Conservation (phyloP, 1,140 invertebrate genomes). For the Caenorhabditis briggsae region DNA sequence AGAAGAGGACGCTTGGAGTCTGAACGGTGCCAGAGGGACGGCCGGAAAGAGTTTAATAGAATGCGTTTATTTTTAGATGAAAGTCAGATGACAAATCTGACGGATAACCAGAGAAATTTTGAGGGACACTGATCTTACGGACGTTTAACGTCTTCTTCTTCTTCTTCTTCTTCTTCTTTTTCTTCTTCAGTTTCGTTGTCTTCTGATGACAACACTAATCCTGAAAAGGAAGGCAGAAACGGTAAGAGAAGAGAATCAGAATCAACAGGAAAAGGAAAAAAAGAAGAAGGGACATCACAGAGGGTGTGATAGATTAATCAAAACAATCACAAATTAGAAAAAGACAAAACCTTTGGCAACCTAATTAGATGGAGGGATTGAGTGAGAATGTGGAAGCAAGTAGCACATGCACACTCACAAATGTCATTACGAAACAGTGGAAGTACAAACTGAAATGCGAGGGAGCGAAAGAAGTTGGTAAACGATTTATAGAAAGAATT, state of each 20-base stretch:
- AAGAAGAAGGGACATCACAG: not conserved
- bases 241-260: not conserved
- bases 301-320: slow-evolving; percentile 61
- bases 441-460: not conserved
- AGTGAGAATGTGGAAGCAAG: slow-evolving; percentile 8
- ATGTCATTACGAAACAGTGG: slow-evolving; percentile 12
- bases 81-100: no score
- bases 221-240: not conserved
- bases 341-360: not conserved
- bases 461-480: not conserved
- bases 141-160: not conserved
- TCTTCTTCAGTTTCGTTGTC: no score
- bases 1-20: not conserved
- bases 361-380: slow-evolving; percentile 52
- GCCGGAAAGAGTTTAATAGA: no score
- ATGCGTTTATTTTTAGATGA: no score
- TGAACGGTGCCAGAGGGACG: slow-evolving; percentile 10
- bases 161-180: not conserved
- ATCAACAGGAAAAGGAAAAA: not conserved
- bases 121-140: not conserved
- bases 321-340: slow-evolving; percentile 51
- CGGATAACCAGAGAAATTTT: no score
- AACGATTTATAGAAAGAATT: not conserved
- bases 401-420: slow-evolving; percentile 27
- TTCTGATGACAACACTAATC: not conserved